Evolutionary conservation across 2,888 invertebrate genomes (phyloP).

Genomic region (Pogonocherus hispidulus): DNA sequence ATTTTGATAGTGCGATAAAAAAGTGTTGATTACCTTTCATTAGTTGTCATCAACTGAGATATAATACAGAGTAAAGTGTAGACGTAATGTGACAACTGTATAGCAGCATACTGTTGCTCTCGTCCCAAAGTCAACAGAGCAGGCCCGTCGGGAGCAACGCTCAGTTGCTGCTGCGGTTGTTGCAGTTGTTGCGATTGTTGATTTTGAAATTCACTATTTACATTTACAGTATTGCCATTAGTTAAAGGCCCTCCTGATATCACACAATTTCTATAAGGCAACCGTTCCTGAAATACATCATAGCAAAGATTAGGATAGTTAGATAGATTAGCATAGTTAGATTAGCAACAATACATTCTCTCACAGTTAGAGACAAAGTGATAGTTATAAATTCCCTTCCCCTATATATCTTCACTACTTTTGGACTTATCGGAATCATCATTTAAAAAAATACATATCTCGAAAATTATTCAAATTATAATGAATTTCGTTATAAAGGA

Average conservation of each 20-base stretch:
- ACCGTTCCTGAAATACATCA: slow-evolving; percentile 63
- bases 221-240: slow-evolving; percentile 61
- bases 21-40: slow-evolving; percentile 75
- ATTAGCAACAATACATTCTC: too few species aligned
- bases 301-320: too few species aligned
- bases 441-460: too few species aligned
- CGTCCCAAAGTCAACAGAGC: slow-evolving; percentile 70
- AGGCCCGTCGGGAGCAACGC: slow-evolving; percentile 64
- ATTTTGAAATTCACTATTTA: slow-evolving; percentile 45
- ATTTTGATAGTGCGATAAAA: background rate
- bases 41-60: slow-evolving; percentile 90
- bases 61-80: slow-evolving; percentile 90
- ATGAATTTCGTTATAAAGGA: too few species aligned
- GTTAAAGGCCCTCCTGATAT: slow-evolving; percentile 69
- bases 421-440: too few species aligned
- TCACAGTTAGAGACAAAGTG: too few species aligned
- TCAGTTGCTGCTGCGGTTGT: slow-evolving; percentile 45
- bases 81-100: slow-evolving; percentile 88
- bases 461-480: too few species aligned
- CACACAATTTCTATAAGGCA: slow-evolving; percentile 71
- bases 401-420: too few species aligned
- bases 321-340: too few species aligned
- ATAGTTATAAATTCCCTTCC: too few species aligned
- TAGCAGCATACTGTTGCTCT: slow-evolving; percentile 81
- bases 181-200: slow-evolving; percentile 38